Base-by-base conservation (phyloP, 2,113 vertebrate genomes). In the Gnathonemus echidnorhynchus region DNA sequence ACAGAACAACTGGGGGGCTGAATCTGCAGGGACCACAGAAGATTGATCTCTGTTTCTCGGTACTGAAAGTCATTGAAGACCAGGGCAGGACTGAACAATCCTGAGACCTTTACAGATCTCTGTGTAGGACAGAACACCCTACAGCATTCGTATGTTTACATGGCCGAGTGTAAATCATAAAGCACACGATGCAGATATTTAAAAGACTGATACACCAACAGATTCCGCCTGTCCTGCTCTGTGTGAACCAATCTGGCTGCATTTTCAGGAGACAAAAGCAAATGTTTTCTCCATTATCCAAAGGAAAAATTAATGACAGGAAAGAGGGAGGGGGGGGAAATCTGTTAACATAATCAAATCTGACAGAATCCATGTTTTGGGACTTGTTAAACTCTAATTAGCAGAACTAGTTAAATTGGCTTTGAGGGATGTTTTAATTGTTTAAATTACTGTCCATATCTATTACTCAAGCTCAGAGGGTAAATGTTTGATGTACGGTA, bases 271-370 rank as follows among this genome's bases (percentile, higher is more conserved):
- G 11, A 85, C 42, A 46, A 85, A 85, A 48, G 9, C 9, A 10
- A 85, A 85, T 46, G 39, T 85, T 85, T 85, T 48, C 83, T 42
- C 45, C 83, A 85, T 85, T 46, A 46, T 19, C 83, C 83, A 85
- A 85, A 85, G 45, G 83, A 48, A 83, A 83, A 85, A 9, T 13
- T 85, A 85, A 48, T 48, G 42, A 85, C 83, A 19, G 80, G 80
- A 48, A 48, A 83, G 53, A 56, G 62, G 58, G 58, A 10, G 80
- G 42, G 39, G 80, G 80, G 39, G 17, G 0, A 1, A 1, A 48
- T 85, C 45, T 85, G 42, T n/a, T 87, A 87, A 53, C 31, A 87
- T 87, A 87, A 87, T 53, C 50, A 35, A 53, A 87, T 87, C n/a
- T 53, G n/a, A 53, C 31, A 17, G 42, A 85, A 45, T 46, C 19